These are phyloP conservation scores for Illadopsis cleaveri DNA, from an alignment of 2,113 vertebrate species.

Conservation along the genomic window DNA sequence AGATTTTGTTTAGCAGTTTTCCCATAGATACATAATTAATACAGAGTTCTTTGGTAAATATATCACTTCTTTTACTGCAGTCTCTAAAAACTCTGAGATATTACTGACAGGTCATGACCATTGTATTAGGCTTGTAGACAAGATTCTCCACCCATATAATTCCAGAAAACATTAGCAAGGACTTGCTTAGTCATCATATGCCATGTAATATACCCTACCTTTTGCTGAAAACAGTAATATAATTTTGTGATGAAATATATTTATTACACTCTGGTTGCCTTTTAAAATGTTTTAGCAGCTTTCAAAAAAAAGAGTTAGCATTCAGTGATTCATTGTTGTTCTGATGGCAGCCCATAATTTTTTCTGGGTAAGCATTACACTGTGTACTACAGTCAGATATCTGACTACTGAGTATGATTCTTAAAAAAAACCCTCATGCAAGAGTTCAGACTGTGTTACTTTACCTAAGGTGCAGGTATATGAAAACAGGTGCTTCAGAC, in stretches of 20 bases:
- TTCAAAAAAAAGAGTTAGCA: background rate
- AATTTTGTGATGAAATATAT: background rate
- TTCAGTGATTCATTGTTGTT: background rate
- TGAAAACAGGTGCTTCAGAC: background rate
- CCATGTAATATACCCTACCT: background rate
- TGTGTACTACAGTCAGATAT: background rate
- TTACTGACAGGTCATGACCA: background rate
- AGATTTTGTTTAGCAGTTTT: no score
- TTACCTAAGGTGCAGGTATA: background rate
- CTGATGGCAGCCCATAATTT: background rate
- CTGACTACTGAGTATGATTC: background rate
- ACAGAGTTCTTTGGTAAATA: background rate
- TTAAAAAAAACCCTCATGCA: background rate
- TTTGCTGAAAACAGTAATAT: background rate
- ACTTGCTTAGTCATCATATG: background rate
- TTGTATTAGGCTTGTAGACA: background rate
- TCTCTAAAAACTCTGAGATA: background rate
- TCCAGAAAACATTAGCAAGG: background rate
- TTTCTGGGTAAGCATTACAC: background rate
- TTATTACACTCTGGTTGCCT: background rate
- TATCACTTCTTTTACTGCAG: background rate
- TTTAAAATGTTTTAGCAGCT: background rate
- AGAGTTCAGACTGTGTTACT: background rate
- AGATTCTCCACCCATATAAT: background rate
- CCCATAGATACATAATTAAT: background rate